A percentile compares a stretch with the other conserved stretches of the same genome.
These are phyloP conservation scores for Otus scops DNA, from an alignment of 2,797 vertebrate species.

Conservation along the genomic window DNA sequence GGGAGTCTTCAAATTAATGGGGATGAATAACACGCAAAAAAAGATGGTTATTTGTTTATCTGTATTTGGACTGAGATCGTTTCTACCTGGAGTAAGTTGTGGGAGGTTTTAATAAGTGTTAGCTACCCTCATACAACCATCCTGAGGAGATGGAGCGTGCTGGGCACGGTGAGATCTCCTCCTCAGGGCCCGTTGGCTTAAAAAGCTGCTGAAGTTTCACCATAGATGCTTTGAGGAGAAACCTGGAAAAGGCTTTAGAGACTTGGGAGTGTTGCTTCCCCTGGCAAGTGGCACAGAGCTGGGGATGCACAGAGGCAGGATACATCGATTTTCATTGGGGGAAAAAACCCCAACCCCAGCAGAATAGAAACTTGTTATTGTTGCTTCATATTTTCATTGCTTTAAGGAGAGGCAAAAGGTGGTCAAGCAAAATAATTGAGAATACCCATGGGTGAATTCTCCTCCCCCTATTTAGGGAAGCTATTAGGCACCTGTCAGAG, in stretches of 20 bases:
- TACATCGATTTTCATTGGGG: fast-evolving
- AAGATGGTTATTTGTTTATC: not conserved
- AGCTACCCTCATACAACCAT: fast-evolving
- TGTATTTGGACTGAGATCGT: not conserved
- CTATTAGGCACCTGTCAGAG: slow-evolving; percentile 53
- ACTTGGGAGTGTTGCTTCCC: fast-evolving
- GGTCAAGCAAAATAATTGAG: not conserved
- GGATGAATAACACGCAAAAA: not conserved
- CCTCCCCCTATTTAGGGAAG: not conserved
- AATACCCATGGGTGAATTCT: not conserved
- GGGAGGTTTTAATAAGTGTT: not conserved
- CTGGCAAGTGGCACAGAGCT: fast-evolving
- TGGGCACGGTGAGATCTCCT: fast-evolving
- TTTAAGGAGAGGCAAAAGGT: not conserved
- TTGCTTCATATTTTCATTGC: not conserved
- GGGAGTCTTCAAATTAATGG: not conserved
- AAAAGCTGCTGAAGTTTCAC: not conserved
- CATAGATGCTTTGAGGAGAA: fast-evolving
- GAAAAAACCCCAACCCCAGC: not conserved
- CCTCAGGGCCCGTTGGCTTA: not conserved
- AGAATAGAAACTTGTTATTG: not conserved
- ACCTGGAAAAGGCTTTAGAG: not conserved
- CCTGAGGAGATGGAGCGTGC: not conserved
- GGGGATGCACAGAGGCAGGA: not conserved
- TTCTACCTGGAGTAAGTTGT: not conserved